Conservation (phyloP, 92 coral and sea anemone species). For the Bergia puertoricense region DNA sequence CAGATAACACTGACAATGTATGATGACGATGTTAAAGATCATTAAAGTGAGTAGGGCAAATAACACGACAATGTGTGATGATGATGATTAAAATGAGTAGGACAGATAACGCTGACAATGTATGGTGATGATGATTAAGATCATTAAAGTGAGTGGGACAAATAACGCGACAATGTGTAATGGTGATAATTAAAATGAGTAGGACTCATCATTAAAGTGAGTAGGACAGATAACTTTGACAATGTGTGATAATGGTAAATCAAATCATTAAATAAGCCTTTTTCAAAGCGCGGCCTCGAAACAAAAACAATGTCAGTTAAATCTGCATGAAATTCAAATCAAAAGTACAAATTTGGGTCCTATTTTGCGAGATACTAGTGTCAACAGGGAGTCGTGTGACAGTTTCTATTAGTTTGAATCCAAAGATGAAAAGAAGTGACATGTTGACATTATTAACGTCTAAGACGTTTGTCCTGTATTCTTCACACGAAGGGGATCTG, state of each 20-base stretch:
- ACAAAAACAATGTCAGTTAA: too few species aligned
- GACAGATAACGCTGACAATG: neutral
- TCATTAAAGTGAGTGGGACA: neutral
- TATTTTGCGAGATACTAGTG: too few species aligned
- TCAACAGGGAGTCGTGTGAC: too few species aligned
- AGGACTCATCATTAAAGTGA: neutral
- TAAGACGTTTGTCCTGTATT: neutral
- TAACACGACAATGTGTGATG: neutral
- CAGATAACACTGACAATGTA: neutral
- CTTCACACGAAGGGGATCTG: constrained; percentile 63
- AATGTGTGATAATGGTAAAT: neutral
- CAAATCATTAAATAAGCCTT: neutral
- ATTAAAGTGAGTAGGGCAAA: neutral
- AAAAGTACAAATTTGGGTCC: too few species aligned
- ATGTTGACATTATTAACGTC: too few species aligned
- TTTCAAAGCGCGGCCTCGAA: too few species aligned
- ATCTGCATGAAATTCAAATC: too few species aligned
- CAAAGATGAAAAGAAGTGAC: too few species aligned
- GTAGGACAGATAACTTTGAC: neutral
- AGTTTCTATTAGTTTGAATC: too few species aligned
- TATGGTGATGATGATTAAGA: neutral
- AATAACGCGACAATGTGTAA: neutral
- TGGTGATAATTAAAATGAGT: neutral
- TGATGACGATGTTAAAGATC: too few species aligned
- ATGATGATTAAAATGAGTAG: neutral